Evolutionary conservation across 1,140 invertebrate genomes (phyloP), one percentile per base, ranked within the genome.

Genomic region (Macrostomum lignano): DNA sequence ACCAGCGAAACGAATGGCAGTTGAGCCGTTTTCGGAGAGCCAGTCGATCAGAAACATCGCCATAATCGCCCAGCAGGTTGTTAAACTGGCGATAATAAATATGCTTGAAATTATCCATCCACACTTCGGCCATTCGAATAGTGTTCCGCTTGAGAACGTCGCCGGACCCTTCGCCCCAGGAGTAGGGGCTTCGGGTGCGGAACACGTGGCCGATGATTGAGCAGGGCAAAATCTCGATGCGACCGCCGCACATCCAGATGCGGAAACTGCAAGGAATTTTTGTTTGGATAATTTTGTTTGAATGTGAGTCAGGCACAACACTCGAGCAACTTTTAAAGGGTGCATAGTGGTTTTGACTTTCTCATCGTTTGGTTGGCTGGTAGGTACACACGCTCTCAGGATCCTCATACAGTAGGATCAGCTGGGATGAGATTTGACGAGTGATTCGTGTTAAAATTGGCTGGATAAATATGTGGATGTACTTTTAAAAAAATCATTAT

Each of bases 161-260:
- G 11, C 37, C 48, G 2, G 46, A 46, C n/a, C n/a, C n/a, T 1
- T 41, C 36, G n/a, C n/a, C n/a, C 14, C 43, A 44, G 15, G 33
- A 37, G 35, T 54, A 52, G n/a, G 52, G 52, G 15, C 43, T 39
- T 17, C 47, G 38, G 20, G 46, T 41, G 10, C 84, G 65, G 51
- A 94, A 96, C 13, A 96, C 67, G 54, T 96, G 88, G 0, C 82
- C 88, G 0, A 94, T 82, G 49, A 84, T 75, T 5, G 79, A 88
- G 50, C 88, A 96, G 0, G 86, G 78, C 1, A 72, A 71, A 22
- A 93, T 91, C 59, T 93, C 75, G 0, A 98, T 67, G 30, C 65
- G 67, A 0, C 84, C 86, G 2, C 82, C 82, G 48, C 82, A 94
- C 59, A 84, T 81, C 86, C 86, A 94, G 0, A 82, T 69, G n/a